Percentiles rank a stretch among this genome's conserved stretches.
phyloP scores from a whole-genome alignment of 2,888 invertebrate genomes.

The Epirrhoe tristata region DNA sequence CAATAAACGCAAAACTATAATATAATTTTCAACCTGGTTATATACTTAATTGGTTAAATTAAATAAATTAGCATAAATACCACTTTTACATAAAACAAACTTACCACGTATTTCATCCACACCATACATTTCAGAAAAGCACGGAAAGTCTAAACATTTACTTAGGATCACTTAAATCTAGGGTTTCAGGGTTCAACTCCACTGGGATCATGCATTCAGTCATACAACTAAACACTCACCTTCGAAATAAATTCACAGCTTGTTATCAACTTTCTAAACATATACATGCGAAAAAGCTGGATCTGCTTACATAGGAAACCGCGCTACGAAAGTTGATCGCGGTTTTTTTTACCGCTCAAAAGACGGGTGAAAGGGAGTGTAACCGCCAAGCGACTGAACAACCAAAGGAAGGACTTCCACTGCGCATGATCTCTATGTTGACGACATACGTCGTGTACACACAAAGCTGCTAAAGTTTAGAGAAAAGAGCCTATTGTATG shows the following conservation, averaged over 20 bases:
- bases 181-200: slow-evolving; percentile 26
- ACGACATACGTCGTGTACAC: not conserved
- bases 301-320: slow-evolving; percentile 79
- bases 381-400: slow-evolving; percentile 67
- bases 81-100: slow-evolving; percentile 13
- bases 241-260: slow-evolving; percentile 60
- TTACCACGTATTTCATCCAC: slow-evolving; percentile 30
- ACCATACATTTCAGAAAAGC: slow-evolving; percentile 33
- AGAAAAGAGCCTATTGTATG: not conserved
- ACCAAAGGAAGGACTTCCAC: slow-evolving; percentile 34
- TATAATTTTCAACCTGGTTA: too few species aligned
- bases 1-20: too few species aligned
- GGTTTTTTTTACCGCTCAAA: slow-evolving; percentile 42
- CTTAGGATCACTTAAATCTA: slow-evolving; percentile 25
- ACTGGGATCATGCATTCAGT: slow-evolving; percentile 52
- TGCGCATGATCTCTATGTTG: slow-evolving; percentile 53
- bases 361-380: slow-evolving; percentile 59
- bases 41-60: too few species aligned
- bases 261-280: slow-evolving; percentile 73
- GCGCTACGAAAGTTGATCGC: slow-evolving; percentile 64
- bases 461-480: not conserved
- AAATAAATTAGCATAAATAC: not conserved
- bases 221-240: slow-evolving; percentile 74
- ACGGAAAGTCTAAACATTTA: slow-evolving; percentile 24
- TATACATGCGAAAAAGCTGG: slow-evolving; percentile 73